Evolutionary conservation across 1,140 invertebrate species (phyloP).

Genomic region (Dendroctonus valens): DNA sequence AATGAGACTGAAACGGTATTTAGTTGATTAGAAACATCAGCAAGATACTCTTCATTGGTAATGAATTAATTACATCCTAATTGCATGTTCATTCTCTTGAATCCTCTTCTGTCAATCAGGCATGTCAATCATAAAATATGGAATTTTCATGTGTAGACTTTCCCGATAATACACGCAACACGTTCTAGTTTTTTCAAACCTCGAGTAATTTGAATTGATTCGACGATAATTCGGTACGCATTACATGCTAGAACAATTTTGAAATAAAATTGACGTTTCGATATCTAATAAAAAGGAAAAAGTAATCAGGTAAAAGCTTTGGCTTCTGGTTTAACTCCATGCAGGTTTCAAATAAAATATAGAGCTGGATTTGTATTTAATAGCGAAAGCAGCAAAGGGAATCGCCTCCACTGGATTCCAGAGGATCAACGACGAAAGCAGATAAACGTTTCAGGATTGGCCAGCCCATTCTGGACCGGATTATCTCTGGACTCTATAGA

Average conservation of each 20-base stretch:
- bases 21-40: too few relatives aligned
- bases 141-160: not conserved
- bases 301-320: slow-evolving; percentile 17
- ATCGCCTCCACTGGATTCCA: slow-evolving; percentile 28
- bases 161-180: not conserved
- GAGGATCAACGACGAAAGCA: slow-evolving; percentile 29
- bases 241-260: slow-evolving; percentile 1
- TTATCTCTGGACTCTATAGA: slow-evolving; percentile 18
- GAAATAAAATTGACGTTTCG: slow-evolving; percentile 9
- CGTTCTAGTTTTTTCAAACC: not conserved
- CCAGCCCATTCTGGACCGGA: slow-evolving; percentile 20
- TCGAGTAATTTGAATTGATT: not conserved
- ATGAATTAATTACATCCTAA: slow-evolving; percentile 18
- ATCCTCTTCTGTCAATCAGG: slow-evolving; percentile 1
- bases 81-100: not conserved
- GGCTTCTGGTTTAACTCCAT: slow-evolving; percentile 17
- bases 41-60: too few relatives aligned
- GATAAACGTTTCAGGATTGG: slow-evolving; percentile 31
- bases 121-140: not conserved
- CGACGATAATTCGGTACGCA: not conserved
- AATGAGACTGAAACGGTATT: too few relatives aligned
- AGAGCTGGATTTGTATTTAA: slow-evolving; percentile 19
- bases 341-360: slow-evolving; percentile 23
- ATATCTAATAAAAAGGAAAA: slow-evolving; percentile 7
- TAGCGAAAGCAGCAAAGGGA: slow-evolving; percentile 16